These are phyloP conservation scores for Ctenomys sociabilis DNA, from an alignment of 2,113 vertebrate species.

Conservation along the genomic window DNA sequence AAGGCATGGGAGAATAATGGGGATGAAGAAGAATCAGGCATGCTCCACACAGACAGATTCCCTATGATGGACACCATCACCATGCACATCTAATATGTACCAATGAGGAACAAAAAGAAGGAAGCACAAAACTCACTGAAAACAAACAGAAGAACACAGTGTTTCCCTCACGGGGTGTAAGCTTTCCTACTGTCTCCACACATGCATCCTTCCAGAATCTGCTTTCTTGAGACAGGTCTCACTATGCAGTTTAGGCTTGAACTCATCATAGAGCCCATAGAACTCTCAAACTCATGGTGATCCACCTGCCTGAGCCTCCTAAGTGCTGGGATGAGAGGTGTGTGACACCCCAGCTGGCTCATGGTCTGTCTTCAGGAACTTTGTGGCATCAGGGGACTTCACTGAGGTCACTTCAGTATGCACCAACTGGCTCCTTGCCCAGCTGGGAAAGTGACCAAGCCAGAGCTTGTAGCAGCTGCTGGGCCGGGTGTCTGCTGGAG, in stretches of 20 bases:
- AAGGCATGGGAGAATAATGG: no score
- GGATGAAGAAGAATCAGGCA: no score
- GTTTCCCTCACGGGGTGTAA: not conserved
- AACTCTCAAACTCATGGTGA: not conserved
- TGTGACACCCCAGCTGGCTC: not conserved
- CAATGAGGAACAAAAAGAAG: not conserved
- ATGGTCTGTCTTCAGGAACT: not conserved
- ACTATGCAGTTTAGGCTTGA: not conserved
- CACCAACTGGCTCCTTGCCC: not conserved
- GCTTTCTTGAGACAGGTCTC: not conserved
- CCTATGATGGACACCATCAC: no score
- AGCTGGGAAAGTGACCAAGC: not conserved
- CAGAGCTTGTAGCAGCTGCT: not conserved
- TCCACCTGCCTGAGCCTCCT: not conserved
- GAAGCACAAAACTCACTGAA: not conserved
- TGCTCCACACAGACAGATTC: no score
- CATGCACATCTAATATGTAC: not conserved
- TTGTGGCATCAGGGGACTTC: not conserved
- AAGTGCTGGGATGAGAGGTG: not conserved
- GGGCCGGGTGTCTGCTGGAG: not conserved
- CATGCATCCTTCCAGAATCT: no score
- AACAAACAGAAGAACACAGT: not conserved
- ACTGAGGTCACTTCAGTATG: not conserved
- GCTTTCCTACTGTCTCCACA: not conserved
- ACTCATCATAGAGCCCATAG: not conserved